Conservation (phyloP, 2,888 invertebrate genomes). For the Rotaria macrura region DNA sequence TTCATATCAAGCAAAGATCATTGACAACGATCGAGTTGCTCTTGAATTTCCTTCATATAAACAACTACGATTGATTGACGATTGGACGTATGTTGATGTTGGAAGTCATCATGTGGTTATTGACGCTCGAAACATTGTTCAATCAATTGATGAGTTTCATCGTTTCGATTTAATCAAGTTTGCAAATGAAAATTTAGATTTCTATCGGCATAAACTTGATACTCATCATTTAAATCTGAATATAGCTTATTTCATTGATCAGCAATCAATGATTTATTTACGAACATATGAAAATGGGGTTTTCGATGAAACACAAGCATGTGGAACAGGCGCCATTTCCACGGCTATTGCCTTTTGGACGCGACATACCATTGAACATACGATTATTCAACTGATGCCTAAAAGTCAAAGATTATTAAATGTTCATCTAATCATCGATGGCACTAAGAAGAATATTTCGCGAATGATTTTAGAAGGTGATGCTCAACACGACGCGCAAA, state of each 20-base stretch:
- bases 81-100: background rate
- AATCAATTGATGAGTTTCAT: background rate
- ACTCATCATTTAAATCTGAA: background rate
- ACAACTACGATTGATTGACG: background rate
- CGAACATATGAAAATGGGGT: slow-evolving; percentile 39
- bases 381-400: background rate
- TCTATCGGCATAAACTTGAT: background rate
- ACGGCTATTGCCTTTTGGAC: slow-evolving; percentile 34
- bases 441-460: background rate
- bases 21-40: background rate
- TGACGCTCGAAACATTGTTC: background rate
- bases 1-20: background rate
- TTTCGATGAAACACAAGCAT: slow-evolving; percentile 38
- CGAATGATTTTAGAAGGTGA: background rate
- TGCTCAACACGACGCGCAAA: background rate
- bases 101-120: background rate
- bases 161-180: background rate
- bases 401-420: background rate
- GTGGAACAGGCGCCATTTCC: slow-evolving; percentile 39
- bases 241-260: background rate
- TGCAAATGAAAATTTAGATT: background rate
- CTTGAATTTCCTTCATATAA: background rate
- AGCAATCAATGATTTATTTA: slow-evolving; percentile 20
- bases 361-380: background rate
- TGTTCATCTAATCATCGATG: background rate